A percentile compares a stretch with the other conserved stretches of the same genome.
Evolutionary conservation across 2,888 invertebrate genomes (phyloP).

Genomic region (Metacarcinus magister): DNA sequence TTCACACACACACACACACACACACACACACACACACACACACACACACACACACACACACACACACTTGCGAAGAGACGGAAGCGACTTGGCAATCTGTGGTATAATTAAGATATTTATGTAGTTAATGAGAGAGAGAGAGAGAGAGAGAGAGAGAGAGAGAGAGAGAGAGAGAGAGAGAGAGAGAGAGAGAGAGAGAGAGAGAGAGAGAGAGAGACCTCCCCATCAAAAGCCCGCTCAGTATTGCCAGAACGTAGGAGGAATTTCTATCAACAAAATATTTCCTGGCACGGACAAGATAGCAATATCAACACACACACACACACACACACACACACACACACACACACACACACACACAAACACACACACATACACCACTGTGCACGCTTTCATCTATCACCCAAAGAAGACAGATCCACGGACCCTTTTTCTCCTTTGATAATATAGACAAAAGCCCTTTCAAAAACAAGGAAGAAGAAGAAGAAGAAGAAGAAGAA

Average conservation of each 20-base stretch:
- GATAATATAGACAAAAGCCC: conserved; percentile 6
- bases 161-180: conserved; percentile 54
- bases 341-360: conserved; percentile 31
- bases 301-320: background rate
- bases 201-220: background rate
- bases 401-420: conserved; percentile 29
- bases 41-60: conserved; percentile 18
- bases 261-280: background rate
- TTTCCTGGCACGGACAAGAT: background rate
- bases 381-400: background rate
- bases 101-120: conserved; percentile 31
- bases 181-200: conserved; percentile 55
- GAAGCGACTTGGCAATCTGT: background rate
- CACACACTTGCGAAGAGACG: background rate
- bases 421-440: background rate
- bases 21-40: conserved; percentile 12
- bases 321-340: conserved; percentile 33
- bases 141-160: background rate
- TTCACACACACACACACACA: background rate
- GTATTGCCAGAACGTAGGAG: background rate
- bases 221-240: background rate
- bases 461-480: background rate
- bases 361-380: background rate
- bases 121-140: background rate
- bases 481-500: background rate